phyloP scores from a whole-genome alignment of 1,140 invertebrate genomes.

The Drosophila kohkoa region DNA sequence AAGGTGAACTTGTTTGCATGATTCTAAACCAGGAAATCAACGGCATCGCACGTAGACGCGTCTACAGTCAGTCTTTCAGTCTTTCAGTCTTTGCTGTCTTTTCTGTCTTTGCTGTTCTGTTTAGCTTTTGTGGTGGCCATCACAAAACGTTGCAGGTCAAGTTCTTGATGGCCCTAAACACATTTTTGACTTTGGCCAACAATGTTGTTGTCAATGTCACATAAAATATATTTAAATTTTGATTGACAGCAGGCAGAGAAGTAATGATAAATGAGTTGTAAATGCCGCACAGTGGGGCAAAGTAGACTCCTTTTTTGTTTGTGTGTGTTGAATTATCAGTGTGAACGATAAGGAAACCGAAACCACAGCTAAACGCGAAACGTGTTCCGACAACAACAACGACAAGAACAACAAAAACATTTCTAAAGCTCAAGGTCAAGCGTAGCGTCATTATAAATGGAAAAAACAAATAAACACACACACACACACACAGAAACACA shows the following conservation, averaged over 20 bases:
- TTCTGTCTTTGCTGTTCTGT: conserved; percentile 25
- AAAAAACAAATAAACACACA: conserved; percentile 53
- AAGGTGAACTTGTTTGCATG: conserved; percentile 81
- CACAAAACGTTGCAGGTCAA: conserved; percentile 66
- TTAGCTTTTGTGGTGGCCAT: not conserved
- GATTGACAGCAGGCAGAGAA: conserved; percentile 27
- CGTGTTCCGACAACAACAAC: conserved; percentile 62
- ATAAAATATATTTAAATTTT: not conserved
- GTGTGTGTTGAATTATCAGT: conserved; percentile 4
- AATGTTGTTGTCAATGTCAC: conserved; percentile 39
- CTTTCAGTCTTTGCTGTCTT: not conserved
- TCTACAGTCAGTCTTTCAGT: conserved; percentile 30
- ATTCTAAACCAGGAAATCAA: conserved; percentile 82
- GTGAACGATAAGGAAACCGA: conserved; percentile 57
- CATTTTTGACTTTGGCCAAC: conserved; percentile 39
- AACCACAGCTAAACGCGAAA: conserved; percentile 47
- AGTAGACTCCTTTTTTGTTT: not conserved
- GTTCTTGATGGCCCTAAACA: conserved; percentile 65
- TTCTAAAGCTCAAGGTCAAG: conserved; percentile 80
- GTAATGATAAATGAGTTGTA: conserved; percentile 46
- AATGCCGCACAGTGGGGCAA: conserved; percentile 2
- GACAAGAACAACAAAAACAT: conserved; percentile 33
- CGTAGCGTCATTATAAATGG: conserved; percentile 80
- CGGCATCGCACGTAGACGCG: conserved; percentile 63
- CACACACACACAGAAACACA: not conserved